Base-by-base conservation (phyloP, 1,140 invertebrate species). In the Gonatopus flavifemur region DNA sequence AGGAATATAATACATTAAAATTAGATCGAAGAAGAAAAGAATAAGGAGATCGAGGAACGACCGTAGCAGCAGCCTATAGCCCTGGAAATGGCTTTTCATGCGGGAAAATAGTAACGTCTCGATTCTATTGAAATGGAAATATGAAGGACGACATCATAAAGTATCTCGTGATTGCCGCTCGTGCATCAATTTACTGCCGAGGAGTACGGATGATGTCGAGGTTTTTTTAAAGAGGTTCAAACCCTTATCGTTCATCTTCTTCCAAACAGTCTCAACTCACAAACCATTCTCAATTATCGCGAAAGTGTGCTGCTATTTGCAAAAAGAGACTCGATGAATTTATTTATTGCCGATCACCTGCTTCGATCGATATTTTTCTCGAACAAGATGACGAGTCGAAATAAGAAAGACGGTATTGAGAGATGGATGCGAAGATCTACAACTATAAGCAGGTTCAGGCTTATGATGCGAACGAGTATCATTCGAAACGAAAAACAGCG, bases 301-400 rank as follows among this genome's bases (percentile, higher is more conserved):
- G 55, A 55, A 57, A 59, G 56, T 72, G 62, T 67, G 57, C n/a
- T n/a, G n/a, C 67, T 67, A 53, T 64, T 67, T 63, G 59, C 56
- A 61, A 68, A 56, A 61, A 63, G 67, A 70, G 62, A 68, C 63
- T 69, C 72, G 74, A 70, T 63, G 71, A 75, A 72, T 75, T n/a
- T 72, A 75, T 75, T 75, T 71, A 74, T 73, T 75, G 56, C 62
- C 68, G 63, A 66, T 69, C 45, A 30, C n/a, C n/a, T n/a, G n/a
- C n/a, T n/a, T n/a, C n/a, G n/a, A n/a, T n/a, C n/a, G n/a, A n/a
- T n/a, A n/a, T n/a, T n/a, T 33, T 44, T 59, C 41, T 57, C 49
- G 49, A 37, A 39, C 51, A 30, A 57, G 12, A 49, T 47, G 46
- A 44, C 33, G 36, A 30, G 31, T 55, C 21, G 15, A 53, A 28